Evolutionary conservation across 2,113 vertebrate species (phyloP), one percentile per base, ranked within the genome.

Genomic region (Equus quagga): DNA sequence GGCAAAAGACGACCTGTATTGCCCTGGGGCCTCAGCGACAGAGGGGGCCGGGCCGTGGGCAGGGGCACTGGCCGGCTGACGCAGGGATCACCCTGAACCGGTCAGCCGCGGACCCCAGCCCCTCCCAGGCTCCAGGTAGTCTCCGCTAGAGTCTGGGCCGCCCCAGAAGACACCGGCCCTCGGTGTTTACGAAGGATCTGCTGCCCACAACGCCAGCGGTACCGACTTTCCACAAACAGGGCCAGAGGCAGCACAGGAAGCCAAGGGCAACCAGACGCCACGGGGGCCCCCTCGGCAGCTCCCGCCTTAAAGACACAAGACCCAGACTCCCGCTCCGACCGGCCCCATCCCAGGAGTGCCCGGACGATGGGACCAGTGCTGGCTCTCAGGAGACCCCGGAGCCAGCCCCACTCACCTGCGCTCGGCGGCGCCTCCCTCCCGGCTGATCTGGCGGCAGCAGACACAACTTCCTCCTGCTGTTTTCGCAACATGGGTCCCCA

Each of bases 401-500:
- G 41, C 91, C 1, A 3, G 5, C 17, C 15, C 33, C 58, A 98
- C 98, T 98, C 97, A 98, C 98, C 89, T 82, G 92, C 36, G 36
- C 31, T 73, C 2, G 0, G 76, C 23, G 46, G 92, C 17, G 44
- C 79, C 19, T 95, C 95, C 81, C 79, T 33, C 82, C 1, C 49
- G 62, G 23, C 98, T 49, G 78, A 97, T 93, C 44, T 89, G 26
- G 46, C 17, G 44, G 72, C 96, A 89, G 49, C 36, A 86, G 83
- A 91, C 83, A 85, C 6, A 76, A 94, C 96, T 96, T 98, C 98
- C 97, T 97, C 92, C 85, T 86, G 97, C 89, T 86, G 95, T 87
- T 98, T 97, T 97, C 67, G 6, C 90, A 94, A 79, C 28, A 67
- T 1, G 36, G 94, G 90, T 94, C 95, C 96, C 85, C 85, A 93